Evolutionary conservation across 1,140 invertebrate species (phyloP).

Genomic region (Drosophila varians): DNA sequence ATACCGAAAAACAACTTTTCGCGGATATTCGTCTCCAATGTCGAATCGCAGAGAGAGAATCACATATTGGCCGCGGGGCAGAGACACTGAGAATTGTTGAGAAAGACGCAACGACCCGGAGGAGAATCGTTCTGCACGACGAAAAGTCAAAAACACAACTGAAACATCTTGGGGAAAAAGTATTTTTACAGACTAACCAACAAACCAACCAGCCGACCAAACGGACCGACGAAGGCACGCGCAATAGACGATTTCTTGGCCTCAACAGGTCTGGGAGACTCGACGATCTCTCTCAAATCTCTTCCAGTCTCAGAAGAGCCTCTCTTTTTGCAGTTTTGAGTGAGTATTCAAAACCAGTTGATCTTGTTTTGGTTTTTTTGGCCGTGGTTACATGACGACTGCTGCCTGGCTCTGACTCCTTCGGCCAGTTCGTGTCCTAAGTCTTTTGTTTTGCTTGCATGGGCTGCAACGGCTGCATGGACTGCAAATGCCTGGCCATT

Average conservation of each 20-base stretch:
- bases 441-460: conserved; percentile 75
- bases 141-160: conserved; percentile 80
- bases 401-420: conserved; percentile 51
- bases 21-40: conserved; percentile 47
- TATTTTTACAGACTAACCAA: conserved; percentile 66
- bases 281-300: not conserved
- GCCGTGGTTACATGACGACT: conserved; percentile 57
- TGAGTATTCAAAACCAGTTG: conserved; percentile 75
- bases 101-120: conserved; percentile 9
- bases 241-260: conserved; percentile 70
- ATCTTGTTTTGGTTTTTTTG: conserved; percentile 73
- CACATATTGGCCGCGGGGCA: conserved; percentile 27
- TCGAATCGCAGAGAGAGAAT: conserved; percentile 3
- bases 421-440: conserved; percentile 75
- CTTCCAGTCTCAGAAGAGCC: conserved; percentile 19
- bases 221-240: conserved; percentile 55
- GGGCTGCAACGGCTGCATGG: conserved; percentile 55
- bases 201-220: not conserved
- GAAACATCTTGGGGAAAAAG: conserved; percentile 78
- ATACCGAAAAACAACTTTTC: conserved; percentile 71
- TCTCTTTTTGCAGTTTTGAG: conserved; percentile 61
- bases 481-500: conserved; percentile 65
- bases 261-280: conserved; percentile 38
- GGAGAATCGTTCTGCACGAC: conserved; percentile 75
- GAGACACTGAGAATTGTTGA: not conserved